phyloP scores from a whole-genome alignment of 2,113 vertebrate species.

The Corythornis vintsioides region DNA sequence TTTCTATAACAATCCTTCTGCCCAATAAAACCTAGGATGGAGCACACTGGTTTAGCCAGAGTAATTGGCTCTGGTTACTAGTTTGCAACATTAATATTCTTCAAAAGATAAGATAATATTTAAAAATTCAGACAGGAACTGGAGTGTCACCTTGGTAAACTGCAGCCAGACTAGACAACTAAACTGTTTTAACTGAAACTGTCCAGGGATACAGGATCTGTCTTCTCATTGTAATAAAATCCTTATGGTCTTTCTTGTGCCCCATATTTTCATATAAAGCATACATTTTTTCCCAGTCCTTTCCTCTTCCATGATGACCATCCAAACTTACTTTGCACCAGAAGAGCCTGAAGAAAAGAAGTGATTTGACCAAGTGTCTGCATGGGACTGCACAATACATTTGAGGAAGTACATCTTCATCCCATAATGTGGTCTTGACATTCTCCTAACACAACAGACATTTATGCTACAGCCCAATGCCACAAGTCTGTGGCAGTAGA shows the following conservation, averaged over 20 bases:
- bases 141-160: background rate
- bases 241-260: background rate
- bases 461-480: background rate
- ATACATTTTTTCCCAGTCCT: background rate
- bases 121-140: background rate
- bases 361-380: background rate
- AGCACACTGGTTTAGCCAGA: background rate
- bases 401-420: background rate
- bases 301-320: background rate
- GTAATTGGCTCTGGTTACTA: background rate
- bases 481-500: background rate
- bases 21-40: background rate
- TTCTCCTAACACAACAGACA: background rate
- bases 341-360: background rate
- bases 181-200: background rate
- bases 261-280: background rate
- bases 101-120: background rate
- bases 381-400: background rate
- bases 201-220: background rate
- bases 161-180: background rate
- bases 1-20: background rate
- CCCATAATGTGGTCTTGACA: background rate
- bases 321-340: background rate
- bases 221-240: background rate
- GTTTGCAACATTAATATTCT: background rate